phyloP scores from a whole-genome alignment of 2,888 invertebrate species.

The Drosophila borealis region DNA sequence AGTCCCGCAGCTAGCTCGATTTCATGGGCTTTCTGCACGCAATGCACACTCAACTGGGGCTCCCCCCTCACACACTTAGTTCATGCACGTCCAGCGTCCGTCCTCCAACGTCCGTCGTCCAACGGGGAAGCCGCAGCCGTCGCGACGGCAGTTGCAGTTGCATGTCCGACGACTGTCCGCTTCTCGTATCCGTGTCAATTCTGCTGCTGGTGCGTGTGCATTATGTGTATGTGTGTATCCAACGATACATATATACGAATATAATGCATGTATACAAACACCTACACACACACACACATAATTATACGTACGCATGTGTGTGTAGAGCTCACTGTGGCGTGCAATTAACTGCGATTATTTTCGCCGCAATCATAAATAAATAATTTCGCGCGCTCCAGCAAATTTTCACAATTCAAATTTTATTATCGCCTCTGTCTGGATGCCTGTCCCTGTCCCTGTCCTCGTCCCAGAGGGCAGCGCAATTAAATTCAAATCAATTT shows the following conservation, averaged over 20 bases:
- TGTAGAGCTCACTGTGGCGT: conserved; percentile 58
- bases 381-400: conserved; percentile 80
- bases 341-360: conserved; percentile 83
- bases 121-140: conserved; percentile 67
- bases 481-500: conserved; percentile 83
- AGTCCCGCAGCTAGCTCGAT: conserved; percentile 47
- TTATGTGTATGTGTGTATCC: conserved; percentile 13
- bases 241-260: conserved; percentile 7
- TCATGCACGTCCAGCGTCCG: conserved; percentile 4
- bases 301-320: conserved; percentile 16
- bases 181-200: conserved; percentile 40
- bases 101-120: conserved; percentile 33
- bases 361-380: conserved; percentile 82
- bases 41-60: conserved; percentile 63
- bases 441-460: conserved; percentile 12
- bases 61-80: too few relatives aligned
- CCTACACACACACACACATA: conserved; percentile 8
- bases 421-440: conserved; percentile 61
- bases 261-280: conserved; percentile 11
- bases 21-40: conserved; percentile 76
- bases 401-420: conserved; percentile 79
- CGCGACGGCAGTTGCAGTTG: conserved; percentile 53
- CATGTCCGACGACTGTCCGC: conserved; percentile 61
- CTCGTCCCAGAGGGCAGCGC: conserved; percentile 48
- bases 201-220: conserved; percentile 41